These are phyloP conservation scores for Triplophysa rosa DNA, from an alignment of 2,113 vertebrate genomes.

Conservation along the genomic window DNA sequence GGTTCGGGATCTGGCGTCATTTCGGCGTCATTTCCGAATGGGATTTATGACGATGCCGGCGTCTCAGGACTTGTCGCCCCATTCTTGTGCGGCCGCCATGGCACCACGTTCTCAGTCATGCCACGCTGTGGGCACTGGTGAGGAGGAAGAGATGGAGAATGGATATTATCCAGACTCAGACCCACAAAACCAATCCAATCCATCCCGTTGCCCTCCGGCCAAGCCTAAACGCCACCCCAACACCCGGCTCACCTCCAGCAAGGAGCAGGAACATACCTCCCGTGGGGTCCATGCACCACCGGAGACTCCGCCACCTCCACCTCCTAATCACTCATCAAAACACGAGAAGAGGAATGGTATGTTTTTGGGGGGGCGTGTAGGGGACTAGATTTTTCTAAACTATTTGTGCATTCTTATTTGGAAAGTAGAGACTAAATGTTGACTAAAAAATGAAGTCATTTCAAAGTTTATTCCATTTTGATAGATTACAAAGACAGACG, in stretches of 20 bases:
- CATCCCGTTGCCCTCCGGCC: slow-evolving; percentile 78
- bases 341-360: slow-evolving; percentile 77
- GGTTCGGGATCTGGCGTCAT: slow-evolving; percentile 85
- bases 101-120: slow-evolving; percentile 90
- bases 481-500: background rate
- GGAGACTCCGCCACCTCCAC: slow-evolving; percentile 66
- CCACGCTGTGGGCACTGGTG: slow-evolving; percentile 85
- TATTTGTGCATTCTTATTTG: too few relatives aligned
- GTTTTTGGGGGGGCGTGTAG: background rate
- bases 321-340: slow-evolving; percentile 67
- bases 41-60: slow-evolving; percentile 95
- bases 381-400: background rate
- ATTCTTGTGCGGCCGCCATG: slow-evolving; percentile 87
- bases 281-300: slow-evolving; percentile 59
- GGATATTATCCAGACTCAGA: slow-evolving; percentile 77
- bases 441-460: background rate
- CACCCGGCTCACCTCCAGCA: slow-evolving; percentile 84
- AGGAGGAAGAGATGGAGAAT: slow-evolving; percentile 75
- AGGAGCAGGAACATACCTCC: slow-evolving; percentile 59
- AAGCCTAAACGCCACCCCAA: slow-evolving; percentile 89
- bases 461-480: background rate
- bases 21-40: slow-evolving; percentile 90
- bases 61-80: slow-evolving; percentile 88
- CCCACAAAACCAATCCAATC: slow-evolving; percentile 62
- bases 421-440: background rate